Base-by-base conservation (phyloP, 92 coral and sea anemone genomes). In the Parazoanthus swiftii region DNA sequence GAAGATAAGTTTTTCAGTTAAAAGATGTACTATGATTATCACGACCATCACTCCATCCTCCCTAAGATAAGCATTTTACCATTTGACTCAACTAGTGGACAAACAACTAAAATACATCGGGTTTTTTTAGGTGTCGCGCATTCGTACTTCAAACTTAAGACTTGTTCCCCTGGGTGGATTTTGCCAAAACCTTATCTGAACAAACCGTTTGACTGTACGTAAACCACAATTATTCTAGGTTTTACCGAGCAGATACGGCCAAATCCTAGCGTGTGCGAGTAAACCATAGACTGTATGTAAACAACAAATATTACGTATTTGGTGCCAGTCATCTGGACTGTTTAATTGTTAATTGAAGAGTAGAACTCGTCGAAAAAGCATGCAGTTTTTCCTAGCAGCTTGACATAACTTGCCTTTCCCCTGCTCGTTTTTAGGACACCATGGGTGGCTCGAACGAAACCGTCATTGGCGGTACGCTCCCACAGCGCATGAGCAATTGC, bases 401-500 rank as follows among this genome's bases (percentile, higher is more conserved):
- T 3, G 21, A 39, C 42, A 4, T 77, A 44, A 54, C 13, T 84
- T 81, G 16, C 29, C 51, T 38, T 71, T 63, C 14, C 15, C 36
- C 78, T 14, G 25, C 66, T 68, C 75, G 35, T 83, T 75, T 75
- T 6, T 81, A 94, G 97, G 97, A 94, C 73, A 92, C 97, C n/a
- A 94, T 94, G 97, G 95, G 97, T 33, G 97, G 97, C 76, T 90
- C 97, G 7, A 94, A 94, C 70, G 95, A 94, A 48, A 94, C 97
- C 1, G 94, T 94, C 79, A 94, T 94, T 54, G 95, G 95, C 25
- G 97, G 97, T 14, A 94, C 97, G 7, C 91, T 94, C 14, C 97
- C 97, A 74, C 97, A 94, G 91, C 97, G 97, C 95, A 94, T 94
- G 95, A 90, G 93, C 93, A 94, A 90, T 89, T 94, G 97, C 90